A percentile compares a stretch with the other conserved stretches of the same genome.
Evolutionary conservation across 2,797 vertebrate species (phyloP).

Genomic region (Lutra lutra): DNA sequence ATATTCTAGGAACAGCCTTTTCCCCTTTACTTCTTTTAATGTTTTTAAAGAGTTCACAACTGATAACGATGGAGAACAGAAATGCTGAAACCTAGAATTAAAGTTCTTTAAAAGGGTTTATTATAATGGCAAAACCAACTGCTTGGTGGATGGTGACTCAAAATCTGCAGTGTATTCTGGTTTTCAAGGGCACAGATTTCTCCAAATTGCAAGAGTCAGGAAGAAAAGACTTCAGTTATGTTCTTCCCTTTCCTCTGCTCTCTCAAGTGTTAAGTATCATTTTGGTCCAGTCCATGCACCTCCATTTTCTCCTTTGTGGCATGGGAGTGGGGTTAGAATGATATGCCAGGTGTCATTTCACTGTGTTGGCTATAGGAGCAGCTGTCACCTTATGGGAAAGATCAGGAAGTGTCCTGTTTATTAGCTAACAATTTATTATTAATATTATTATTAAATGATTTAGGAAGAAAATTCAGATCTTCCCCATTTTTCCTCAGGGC

Average conservation of each 20-base stretch:
- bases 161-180: slow-evolving; percentile 17
- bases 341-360: slow-evolving; percentile 63
- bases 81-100: slow-evolving; percentile 70
- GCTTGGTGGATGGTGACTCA: slow-evolving; percentile 59
- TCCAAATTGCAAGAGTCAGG: slow-evolving; percentile 62
- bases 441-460: slow-evolving; percentile 44
- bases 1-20: slow-evolving; percentile 61
- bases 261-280: slow-evolving; percentile 54
- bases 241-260: slow-evolving; percentile 20
- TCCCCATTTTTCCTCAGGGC: neutral
- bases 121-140: slow-evolving; percentile 76
- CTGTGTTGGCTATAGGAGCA: slow-evolving; percentile 74
- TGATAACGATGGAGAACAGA: slow-evolving; percentile 66
- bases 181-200: slow-evolving; percentile 16
- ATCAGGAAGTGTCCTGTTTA: slow-evolving; percentile 80
- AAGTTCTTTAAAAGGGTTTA: slow-evolving; percentile 74
- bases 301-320: slow-evolving; percentile 26
- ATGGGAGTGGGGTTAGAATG: neutral
- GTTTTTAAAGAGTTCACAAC: slow-evolving; percentile 67
- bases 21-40: neutral
- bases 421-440: slow-evolving; percentile 56
- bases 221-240: neutral
- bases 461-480: slow-evolving; percentile 20
- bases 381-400: slow-evolving; percentile 83
- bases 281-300: slow-evolving; percentile 35